Evolutionary conservation across 2,113 vertebrate species (phyloP).

Genomic region (Candoia aspera): DNA sequence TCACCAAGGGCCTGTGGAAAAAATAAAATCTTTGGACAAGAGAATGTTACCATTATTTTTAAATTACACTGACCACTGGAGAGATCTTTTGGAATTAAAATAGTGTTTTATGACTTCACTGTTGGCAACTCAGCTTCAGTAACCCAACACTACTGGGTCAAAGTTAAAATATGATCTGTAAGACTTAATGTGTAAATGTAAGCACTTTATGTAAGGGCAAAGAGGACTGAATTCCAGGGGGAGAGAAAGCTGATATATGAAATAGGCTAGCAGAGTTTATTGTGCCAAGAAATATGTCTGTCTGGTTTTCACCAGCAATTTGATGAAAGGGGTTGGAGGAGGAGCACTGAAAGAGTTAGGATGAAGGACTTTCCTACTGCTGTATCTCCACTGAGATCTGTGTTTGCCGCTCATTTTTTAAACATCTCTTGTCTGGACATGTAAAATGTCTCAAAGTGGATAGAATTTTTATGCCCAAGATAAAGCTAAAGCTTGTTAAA

Average conservation of each 20-base stretch:
- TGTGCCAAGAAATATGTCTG: not conserved
- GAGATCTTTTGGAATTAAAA: not conserved
- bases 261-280: not conserved
- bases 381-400: not conserved
- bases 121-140: not conserved
- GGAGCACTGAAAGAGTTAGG: not conserved
- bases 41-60: not conserved
- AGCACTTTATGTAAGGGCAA: slow-evolving; percentile 5
- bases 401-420: not conserved
- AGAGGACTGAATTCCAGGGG: accelerated
- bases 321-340: not conserved
- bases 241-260: not conserved
- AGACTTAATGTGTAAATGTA: accelerated
- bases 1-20: not conserved
- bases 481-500: not conserved
- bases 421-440: not conserved
- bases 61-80: not conserved
- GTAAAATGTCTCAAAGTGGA: not conserved
- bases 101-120: not conserved
- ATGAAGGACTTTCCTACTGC: not conserved
- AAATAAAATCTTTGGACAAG: not conserved
- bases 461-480: not conserved
- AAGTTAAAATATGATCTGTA: not conserved
- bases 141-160: not conserved
- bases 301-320: not conserved